A percentile compares a stretch with the other conserved stretches of the same genome.
These are phyloP conservation scores for Oostethus manadensis DNA, from an alignment of 2,113 vertebrate species.

Conservation along the genomic window DNA sequence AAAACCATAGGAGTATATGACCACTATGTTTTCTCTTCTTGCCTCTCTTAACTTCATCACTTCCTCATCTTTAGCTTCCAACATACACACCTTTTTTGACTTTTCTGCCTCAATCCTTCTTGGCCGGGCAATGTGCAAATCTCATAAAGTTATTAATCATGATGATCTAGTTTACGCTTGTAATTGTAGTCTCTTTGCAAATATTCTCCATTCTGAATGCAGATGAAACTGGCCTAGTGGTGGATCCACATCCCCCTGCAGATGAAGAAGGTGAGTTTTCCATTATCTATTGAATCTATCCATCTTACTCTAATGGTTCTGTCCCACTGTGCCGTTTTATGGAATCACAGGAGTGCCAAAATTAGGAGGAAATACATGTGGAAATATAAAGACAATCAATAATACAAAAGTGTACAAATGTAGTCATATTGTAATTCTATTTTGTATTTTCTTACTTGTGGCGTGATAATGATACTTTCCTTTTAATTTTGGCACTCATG, in stretches of 20 bases:
- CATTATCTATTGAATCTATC: not conserved
- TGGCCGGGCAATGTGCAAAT: conserved; percentile 80
- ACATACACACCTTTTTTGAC: conserved; percentile 3
- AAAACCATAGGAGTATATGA: conserved; percentile 43
- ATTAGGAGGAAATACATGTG: no score
- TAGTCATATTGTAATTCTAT: no score
- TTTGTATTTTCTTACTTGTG: no score
- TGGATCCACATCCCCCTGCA: conserved; percentile 82
- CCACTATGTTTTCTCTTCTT: conserved; percentile 43
- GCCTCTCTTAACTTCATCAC: conserved; percentile 14
- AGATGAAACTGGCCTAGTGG: conserved; percentile 85
- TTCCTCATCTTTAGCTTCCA: conserved; percentile 12
- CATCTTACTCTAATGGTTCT: not conserved
- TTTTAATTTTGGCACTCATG: no score
- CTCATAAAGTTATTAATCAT: conserved; percentile 58
- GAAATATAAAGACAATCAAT: no score
- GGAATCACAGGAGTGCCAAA: no score
- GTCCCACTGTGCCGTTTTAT: not conserved
- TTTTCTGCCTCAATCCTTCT: conserved; percentile 21
- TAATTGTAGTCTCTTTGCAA: conserved; percentile 99
- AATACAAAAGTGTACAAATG: no score
- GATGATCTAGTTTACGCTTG: conserved; percentile 81
- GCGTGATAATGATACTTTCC: no score
- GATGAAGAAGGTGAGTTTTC: conserved; percentile 89
- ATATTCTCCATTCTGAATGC: conserved; percentile 98